Percentiles rank a stretch among this genome's conserved stretches.
These are phyloP conservation scores for Corythornis leucogaster DNA, from an alignment of 2,797 vertebrate species.

Conservation along the genomic window DNA sequence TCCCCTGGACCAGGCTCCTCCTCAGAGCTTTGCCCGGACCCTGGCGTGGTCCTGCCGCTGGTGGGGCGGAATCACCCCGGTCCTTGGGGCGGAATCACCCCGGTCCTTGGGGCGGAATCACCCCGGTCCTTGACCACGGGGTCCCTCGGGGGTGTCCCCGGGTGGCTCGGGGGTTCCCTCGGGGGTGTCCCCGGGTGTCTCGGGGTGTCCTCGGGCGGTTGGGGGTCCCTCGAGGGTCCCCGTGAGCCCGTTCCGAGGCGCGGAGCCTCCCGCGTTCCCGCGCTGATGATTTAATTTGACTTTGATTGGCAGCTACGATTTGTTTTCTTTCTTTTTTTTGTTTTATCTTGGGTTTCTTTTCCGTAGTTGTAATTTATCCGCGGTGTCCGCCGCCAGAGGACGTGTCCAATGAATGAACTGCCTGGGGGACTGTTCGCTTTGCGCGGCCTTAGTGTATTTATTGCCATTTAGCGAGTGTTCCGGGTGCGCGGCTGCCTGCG, in stretches of 20 bases:
- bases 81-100: too few relatives aligned
- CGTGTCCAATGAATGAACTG: slow-evolving; percentile 66
- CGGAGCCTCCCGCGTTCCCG: background rate
- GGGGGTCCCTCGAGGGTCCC: too few relatives aligned
- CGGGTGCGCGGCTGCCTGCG: slow-evolving; percentile 8
- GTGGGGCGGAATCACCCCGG: background rate
- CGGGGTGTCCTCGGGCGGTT: too few relatives aligned
- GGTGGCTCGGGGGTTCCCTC: too few relatives aligned
- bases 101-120: too few relatives aligned
- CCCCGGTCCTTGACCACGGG: too few relatives aligned
- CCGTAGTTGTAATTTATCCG: slow-evolving; percentile 80
- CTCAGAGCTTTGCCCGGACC: background rate
- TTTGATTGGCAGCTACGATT: slow-evolving; percentile 79
- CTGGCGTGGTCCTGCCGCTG: background rate
- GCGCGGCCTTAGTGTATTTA: slow-evolving; percentile 82
- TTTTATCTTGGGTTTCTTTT: background rate
- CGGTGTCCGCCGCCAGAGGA: slow-evolving; percentile 78
- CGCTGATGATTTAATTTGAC: slow-evolving; percentile 55
- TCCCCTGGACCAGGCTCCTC: background rate
- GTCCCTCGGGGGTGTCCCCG: too few relatives aligned
- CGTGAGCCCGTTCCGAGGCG: too few relatives aligned
- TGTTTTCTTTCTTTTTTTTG: background rate
- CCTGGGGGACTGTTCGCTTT: slow-evolving; percentile 81
- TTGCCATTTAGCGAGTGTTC: slow-evolving; percentile 72
- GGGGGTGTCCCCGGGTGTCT: too few relatives aligned